These are phyloP conservation scores for Invenusta paracnida DNA, from an alignment of 2,888 invertebrate genomes.

Conservation along the genomic window DNA sequence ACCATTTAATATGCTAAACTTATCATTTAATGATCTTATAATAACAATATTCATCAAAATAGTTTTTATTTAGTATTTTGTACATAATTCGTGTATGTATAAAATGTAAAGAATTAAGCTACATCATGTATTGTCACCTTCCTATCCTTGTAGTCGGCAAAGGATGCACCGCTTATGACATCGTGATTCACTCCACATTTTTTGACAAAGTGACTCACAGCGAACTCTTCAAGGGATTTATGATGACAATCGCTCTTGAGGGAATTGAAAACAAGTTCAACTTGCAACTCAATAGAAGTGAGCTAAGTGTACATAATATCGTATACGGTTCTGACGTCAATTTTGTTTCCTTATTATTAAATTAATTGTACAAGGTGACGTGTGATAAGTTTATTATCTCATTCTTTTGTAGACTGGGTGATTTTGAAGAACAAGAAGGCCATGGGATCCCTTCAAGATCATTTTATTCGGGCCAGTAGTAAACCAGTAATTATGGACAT, in stretches of 20 bases:
- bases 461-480: conserved; percentile 55
- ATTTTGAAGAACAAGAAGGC: conserved; percentile 59
- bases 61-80: too few species aligned
- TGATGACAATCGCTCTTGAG: conserved; percentile 74
- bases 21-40: too few species aligned
- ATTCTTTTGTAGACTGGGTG: conserved; percentile 60
- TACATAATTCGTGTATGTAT: too few species aligned
- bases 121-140: too few species aligned
- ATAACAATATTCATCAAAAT: too few species aligned
- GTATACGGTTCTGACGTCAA: background rate
- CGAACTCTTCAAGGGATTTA: conserved; percentile 72
- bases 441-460: conserved; percentile 56
- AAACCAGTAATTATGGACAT: conserved; percentile 52
- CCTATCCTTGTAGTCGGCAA: conserved; percentile 64
- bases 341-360: background rate
- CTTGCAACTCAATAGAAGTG: conserved; percentile 67
- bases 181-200: conserved; percentile 75
- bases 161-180: conserved; percentile 73
- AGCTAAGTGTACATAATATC: too few species aligned
- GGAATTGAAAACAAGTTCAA: conserved; percentile 75
- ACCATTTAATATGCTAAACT: too few species aligned
- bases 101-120: too few species aligned
- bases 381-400: background rate
- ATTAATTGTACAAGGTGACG: background rate
- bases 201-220: conserved; percentile 71